Evolutionary conservation across 2,113 vertebrate species (phyloP).

Genomic region (Fregata magnificens): DNA sequence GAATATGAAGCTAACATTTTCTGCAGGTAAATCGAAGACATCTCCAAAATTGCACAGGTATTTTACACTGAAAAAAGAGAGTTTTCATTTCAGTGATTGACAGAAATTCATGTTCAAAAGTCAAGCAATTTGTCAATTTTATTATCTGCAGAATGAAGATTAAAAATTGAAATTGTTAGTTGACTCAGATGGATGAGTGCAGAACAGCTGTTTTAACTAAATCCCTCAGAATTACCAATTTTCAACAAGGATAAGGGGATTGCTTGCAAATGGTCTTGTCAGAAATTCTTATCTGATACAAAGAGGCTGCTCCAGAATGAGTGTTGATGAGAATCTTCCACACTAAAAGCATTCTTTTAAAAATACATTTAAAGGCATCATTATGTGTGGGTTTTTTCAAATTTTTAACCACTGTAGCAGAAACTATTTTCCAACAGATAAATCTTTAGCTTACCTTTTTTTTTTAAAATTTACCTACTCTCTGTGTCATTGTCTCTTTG

Average conservation of each 20-base stretch:
- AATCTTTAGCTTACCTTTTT: not conserved
- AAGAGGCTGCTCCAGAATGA: not conserved
- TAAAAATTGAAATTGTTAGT: not conserved
- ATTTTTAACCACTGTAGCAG: not conserved
- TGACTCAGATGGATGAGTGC: not conserved
- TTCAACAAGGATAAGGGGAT: not conserved
- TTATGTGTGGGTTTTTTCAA: not conserved
- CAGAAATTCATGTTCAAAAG: not conserved
- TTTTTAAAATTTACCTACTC: not conserved
- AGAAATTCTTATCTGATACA: not conserved
- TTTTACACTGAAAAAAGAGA: not conserved
- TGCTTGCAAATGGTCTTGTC: not conserved
- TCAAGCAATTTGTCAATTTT: not conserved
- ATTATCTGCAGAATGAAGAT: not conserved
- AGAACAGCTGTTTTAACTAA: not conserved
- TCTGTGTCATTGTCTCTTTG: not conserved
- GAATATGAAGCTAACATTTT: not conserved
- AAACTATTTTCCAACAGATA: not conserved
- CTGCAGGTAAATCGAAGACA: not conserved
- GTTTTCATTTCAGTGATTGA: not conserved
- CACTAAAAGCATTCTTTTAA: not conserved
- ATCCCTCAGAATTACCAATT: not conserved
- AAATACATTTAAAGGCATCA: not conserved
- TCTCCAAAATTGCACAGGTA: not conserved
- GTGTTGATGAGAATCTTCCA: not conserved